Conservation (phyloP, 2,113 vertebrate species). For the Dryoscopus gambensis region DNA sequence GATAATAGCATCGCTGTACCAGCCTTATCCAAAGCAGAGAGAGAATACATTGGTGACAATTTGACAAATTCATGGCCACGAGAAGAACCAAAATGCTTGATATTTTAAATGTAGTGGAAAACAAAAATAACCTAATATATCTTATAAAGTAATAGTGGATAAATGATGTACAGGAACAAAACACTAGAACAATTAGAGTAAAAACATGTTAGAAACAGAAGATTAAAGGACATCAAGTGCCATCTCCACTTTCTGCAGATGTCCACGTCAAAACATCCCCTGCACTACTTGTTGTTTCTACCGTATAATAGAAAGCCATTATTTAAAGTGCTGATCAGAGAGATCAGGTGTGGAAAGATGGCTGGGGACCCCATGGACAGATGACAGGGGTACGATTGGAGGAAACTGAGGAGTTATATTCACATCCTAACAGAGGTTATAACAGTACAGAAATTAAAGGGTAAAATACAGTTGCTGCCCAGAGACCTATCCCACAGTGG, state of each 20-base stretch:
- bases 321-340: not conserved
- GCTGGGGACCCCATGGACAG: not conserved
- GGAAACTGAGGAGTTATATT: not conserved
- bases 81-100: not conserved
- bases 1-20: not conserved
- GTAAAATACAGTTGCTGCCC: not conserved
- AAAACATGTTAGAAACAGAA: not conserved
- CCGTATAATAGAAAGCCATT: not conserved
- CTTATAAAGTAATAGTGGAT: not conserved
- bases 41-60: not conserved
- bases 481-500: not conserved
- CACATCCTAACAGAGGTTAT: not conserved
- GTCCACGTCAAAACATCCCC: not conserved
- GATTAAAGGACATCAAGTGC: not conserved
- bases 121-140: not conserved
- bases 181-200: not conserved
- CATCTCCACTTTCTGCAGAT: not conserved
- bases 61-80: not conserved
- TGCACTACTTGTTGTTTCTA: not conserved
- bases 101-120: not conserved
- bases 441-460: not conserved
- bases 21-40: not conserved
- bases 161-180: not conserved
- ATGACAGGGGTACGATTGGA: not conserved
- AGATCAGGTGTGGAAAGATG: not conserved